Evolutionary conservation across 2,888 invertebrate species (phyloP), one percentile per base, ranked within the genome.

Genomic region (Calameuta pallipes): DNA sequence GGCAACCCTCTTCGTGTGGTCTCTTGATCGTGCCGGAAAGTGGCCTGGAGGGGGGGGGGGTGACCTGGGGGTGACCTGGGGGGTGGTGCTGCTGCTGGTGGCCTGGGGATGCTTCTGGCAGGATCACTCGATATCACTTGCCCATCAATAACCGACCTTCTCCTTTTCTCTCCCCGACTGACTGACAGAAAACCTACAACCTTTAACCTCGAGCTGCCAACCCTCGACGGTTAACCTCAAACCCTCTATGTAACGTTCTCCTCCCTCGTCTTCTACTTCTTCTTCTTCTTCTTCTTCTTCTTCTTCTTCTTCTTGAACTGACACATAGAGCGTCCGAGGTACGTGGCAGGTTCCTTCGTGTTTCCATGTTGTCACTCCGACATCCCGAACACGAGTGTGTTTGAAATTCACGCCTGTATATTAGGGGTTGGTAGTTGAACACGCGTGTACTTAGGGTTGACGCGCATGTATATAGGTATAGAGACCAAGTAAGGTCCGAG

Each of bases 121-220:
- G 69, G 75, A 77, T 77, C 77, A 78, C 73, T 79, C 79, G 76
- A 75, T 74, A 76, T 78, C 76, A 76, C 76, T 71, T 70, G 35
- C 70, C 78, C 76, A 73, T 75, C 74, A 74, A 76, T 76, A 76
- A 74, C 71, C 74, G 6, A 34, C 71, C 30, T 31, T 41, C 56
- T 73, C 71, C 34, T 33, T 41, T 35, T 15, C 30, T 75, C 31
- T 41, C 73, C 36, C 33, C 71, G 31, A 71, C 34, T 34, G 71
- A 71, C 71, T 71, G 71, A 71, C 71, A 23, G 33, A 34, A 12
- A 56, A 56, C 56, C 56, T 56, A 56, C 56, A 56, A 56, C 56
- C 56, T 56, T 56, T 23, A 23, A 56, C 56, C 56, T 56, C 56
- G 56, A 56, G 56, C 56, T 56, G 56, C 56, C 56, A 56, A 56